Conservation (phyloP, 30 jellyfish, hydroid and myxozoan genomes). For the Mastigias papua region DNA sequence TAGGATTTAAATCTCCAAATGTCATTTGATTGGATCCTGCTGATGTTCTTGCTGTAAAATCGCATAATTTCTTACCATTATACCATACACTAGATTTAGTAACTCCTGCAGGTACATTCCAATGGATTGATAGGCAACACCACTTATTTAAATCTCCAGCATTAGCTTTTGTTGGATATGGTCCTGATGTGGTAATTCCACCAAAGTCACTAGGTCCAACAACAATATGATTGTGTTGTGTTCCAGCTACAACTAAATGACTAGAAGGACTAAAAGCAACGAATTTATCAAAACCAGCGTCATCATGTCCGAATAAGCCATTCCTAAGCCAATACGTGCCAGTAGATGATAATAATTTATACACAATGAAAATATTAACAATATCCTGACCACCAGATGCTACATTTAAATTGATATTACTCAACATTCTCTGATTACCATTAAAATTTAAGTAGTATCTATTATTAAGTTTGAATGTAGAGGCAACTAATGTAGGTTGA, state of each 20-base stretch:
- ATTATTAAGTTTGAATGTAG: slow-evolving; percentile 31
- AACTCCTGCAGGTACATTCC: slow-evolving; percentile 53
- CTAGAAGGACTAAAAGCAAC: slow-evolving; percentile 29
- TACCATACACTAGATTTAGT: slow-evolving; percentile 47
- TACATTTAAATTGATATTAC: slow-evolving; percentile 44
- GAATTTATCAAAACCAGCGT: slow-evolving; percentile 43
- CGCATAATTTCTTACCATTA: slow-evolving; percentile 46
- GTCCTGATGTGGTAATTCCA: slow-evolving; percentile 1
- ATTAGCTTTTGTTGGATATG: slow-evolving; percentile 39
- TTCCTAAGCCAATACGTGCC: slow-evolving; percentile 42
- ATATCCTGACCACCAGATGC: slow-evolving; percentile 49
- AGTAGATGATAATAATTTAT: slow-evolving; percentile 8
- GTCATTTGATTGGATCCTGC: slow-evolving; percentile 59
- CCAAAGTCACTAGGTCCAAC: slow-evolving; percentile 18
- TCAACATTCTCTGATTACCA: slow-evolving; percentile 56
- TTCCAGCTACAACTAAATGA: slow-evolving; percentile 26
- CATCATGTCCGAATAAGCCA: slow-evolving; percentile 67
- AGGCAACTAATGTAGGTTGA: slow-evolving; percentile 39
- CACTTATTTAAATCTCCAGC: slow-evolving; percentile 60
- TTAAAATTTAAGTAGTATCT: slow-evolving; percentile 36
- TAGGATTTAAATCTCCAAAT: slow-evolving; percentile 63
- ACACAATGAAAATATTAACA: slow-evolving; percentile 31
- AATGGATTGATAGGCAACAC: slow-evolving; percentile 33
- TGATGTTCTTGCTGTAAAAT: slow-evolving; percentile 54
- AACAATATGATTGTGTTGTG: not conserved